Evolutionary conservation across 2,113 vertebrate species (phyloP).

Genomic region (Morone saxatilis): DNA sequence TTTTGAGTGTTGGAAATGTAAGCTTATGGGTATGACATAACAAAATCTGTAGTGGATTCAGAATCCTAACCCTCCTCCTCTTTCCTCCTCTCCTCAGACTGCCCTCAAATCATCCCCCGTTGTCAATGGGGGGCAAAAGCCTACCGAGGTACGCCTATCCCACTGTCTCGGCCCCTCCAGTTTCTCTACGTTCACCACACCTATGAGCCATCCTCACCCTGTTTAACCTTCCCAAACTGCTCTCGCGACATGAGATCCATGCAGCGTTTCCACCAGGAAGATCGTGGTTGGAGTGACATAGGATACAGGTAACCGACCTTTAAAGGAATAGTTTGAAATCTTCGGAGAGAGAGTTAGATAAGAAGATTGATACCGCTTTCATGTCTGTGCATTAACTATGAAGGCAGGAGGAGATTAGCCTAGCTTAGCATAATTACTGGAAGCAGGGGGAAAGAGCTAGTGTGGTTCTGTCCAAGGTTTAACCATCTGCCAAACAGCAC

Average conservation of each 20-base stretch:
- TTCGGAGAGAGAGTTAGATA: neutral
- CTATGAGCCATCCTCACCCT: slow-evolving; percentile 84
- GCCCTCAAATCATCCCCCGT: slow-evolving; percentile 89
- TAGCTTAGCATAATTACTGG: too few relatives aligned
- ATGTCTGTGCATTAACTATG: neutral
- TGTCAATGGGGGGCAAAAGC: slow-evolving; percentile 91
- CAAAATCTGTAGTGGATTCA: neutral
- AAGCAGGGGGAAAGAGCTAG: too few relatives aligned
- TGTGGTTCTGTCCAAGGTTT: too few relatives aligned
- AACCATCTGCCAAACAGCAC: too few relatives aligned
- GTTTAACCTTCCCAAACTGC: slow-evolving; percentile 84
- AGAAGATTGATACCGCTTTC: neutral
- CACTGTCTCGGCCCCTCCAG: slow-evolving; percentile 80
- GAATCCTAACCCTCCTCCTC: neutral
- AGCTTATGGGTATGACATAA: neutral
- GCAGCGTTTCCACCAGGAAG: slow-evolving; percentile 91
- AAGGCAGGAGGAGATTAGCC: neutral
- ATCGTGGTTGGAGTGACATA: slow-evolving; percentile 88
- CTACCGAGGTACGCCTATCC: slow-evolving; percentile 77
- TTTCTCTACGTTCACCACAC: slow-evolving; percentile 93
- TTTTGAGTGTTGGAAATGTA: neutral
- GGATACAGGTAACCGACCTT: slow-evolving; percentile 89
- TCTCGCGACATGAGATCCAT: slow-evolving; percentile 87
- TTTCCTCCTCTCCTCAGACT: slow-evolving; percentile 80
- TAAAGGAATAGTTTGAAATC: neutral